These are phyloP conservation scores for Flexamia atlantica DNA, from an alignment of 2,888 invertebrate genomes.

Conservation along the genomic window DNA sequence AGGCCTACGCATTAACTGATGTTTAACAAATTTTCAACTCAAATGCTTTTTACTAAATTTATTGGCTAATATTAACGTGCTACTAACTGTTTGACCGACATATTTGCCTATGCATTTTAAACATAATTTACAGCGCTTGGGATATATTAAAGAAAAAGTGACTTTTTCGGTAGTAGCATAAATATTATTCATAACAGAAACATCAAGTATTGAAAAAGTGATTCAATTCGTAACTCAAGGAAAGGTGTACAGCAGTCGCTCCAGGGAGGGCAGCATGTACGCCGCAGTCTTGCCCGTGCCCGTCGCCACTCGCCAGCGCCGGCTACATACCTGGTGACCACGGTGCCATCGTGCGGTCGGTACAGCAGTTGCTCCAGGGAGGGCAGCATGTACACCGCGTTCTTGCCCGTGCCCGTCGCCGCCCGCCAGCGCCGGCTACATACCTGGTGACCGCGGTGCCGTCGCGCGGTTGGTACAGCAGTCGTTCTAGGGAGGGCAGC, in stretches of 20 bases:
- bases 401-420: conserved; percentile 98
- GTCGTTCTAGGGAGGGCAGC: conserved; percentile 96
- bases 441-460: conserved; percentile 96
- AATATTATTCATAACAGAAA: too few relatives aligned
- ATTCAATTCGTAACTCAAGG: too few relatives aligned
- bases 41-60: too few relatives aligned
- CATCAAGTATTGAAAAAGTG: too few relatives aligned
- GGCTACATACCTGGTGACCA: conserved; percentile 72
- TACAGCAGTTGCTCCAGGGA: conserved; percentile 95
- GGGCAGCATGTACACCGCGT: conserved; percentile 99
- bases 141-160: too few relatives aligned
- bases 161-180: too few relatives aligned
- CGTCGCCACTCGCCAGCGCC: conserved; percentile 97
- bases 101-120: too few relatives aligned
- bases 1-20: too few relatives aligned
- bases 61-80: too few relatives aligned
- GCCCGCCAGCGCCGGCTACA: conserved; percentile 96
- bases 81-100: too few relatives aligned
- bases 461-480: conserved; percentile 95
- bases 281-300: conserved; percentile 99
- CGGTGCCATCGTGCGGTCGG: conserved; percentile 83
- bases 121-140: too few relatives aligned
- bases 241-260: conserved; percentile 93
- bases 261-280: conserved; percentile 98
- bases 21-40: too few relatives aligned